Percentiles rank a stretch among this genome's conserved stretches.
These are phyloP conservation scores for Coelopa frigida DNA, from an alignment of 1,140 invertebrate species.

Conservation along the genomic window DNA sequence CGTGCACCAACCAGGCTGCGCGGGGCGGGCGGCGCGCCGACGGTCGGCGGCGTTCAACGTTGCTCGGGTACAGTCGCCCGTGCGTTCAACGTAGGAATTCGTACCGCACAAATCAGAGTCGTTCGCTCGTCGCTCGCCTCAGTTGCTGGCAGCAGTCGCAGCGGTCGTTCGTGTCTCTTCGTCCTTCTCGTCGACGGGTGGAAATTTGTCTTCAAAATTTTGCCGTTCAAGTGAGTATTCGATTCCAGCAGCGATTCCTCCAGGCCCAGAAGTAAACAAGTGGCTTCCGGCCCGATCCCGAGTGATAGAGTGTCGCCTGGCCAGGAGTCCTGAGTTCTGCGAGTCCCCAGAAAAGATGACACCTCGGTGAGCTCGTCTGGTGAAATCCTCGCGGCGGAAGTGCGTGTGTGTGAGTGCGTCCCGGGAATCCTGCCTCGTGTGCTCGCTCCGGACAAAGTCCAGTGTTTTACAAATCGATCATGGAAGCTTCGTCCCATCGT, in stretches of 20 bases:
- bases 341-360: conserved; percentile 1
- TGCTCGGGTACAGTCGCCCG: too few species aligned
- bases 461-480: too few species aligned
- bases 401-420: too few species aligned
- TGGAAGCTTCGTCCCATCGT: too few species aligned
- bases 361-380: neutral
- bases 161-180: conserved; percentile 7
- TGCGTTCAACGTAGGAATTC: too few species aligned
- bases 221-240: conserved; percentile 10
- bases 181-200: too few species aligned
- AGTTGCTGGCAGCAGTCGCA: conserved; percentile 5
- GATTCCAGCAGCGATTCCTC: neutral
- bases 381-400: neutral
- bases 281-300: neutral
- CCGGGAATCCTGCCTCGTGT: too few species aligned
- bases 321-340: neutral
- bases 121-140: conserved; percentile 2
- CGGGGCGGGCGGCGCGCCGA: too few species aligned
- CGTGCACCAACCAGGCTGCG: too few species aligned
- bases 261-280: too few species aligned
- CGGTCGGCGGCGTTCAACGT: too few species aligned
- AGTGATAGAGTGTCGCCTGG: neutral
- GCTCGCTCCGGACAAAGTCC: too few species aligned
- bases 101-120: conserved; percentile 9
- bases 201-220: conserved; percentile 12